Percentiles rank a stretch among this genome's conserved stretches.
Conservation (phyloP, 2,113 vertebrate species). For the Vulpes lagopus region DNA sequence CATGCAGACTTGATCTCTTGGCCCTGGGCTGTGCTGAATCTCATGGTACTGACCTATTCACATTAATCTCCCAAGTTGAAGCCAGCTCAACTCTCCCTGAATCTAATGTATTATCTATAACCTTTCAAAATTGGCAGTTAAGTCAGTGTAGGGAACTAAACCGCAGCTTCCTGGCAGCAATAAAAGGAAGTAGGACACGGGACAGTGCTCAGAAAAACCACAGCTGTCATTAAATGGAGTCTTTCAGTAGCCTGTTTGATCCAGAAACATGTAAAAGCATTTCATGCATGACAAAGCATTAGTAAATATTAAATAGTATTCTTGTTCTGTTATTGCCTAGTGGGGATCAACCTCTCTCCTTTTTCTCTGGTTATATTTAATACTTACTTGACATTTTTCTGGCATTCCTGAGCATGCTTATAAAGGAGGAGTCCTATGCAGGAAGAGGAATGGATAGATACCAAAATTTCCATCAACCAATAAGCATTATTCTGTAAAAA, state of each 20-base stretch:
- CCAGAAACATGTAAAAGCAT: conserved; percentile 44
- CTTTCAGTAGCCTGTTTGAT: conserved; percentile 24
- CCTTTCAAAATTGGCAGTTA: conserved; percentile 74
- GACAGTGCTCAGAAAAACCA: conserved; percentile 57
- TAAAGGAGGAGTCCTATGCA: background rate
- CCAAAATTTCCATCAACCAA: background rate
- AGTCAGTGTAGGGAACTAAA: conserved; percentile 57
- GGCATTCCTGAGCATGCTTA: background rate
- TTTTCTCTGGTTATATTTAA: conserved; percentile 26
- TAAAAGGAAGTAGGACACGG: conserved; percentile 66
- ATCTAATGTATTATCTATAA: conserved; percentile 55
- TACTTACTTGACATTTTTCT: conserved; percentile 32
- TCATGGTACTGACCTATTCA: background rate
- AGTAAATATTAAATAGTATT: conserved; percentile 66
- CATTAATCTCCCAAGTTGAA: conserved; percentile 15
- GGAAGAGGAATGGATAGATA: background rate
- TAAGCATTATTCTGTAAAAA: background rate
- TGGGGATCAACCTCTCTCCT: conserved; percentile 3
- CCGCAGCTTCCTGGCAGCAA: conserved; percentile 45
- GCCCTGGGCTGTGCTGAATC: background rate
- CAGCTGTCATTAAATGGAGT: conserved; percentile 52
- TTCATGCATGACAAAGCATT: conserved; percentile 56
- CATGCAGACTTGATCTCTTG: background rate
- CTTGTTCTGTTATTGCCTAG: conserved; percentile 45
- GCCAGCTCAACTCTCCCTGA: background rate